phyloP scores from a whole-genome alignment of 2,888 invertebrate genomes.

The Hydraecia micacea region DNA sequence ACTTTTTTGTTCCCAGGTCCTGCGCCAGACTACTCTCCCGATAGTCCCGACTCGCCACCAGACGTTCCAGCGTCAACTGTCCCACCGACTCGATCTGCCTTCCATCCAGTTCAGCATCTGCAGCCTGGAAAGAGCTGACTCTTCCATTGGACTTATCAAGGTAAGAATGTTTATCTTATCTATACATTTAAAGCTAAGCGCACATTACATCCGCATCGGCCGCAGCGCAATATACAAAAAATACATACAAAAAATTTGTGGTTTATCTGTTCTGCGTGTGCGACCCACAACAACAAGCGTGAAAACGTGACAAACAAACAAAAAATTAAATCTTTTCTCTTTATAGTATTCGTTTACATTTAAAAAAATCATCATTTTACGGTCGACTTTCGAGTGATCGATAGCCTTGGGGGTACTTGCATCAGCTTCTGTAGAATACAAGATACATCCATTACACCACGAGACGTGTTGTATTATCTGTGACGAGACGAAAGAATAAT shows the following conservation, averaged over 20 bases:
- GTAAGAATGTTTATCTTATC: slow-evolving; percentile 76
- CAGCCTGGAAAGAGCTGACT: slow-evolving; percentile 92
- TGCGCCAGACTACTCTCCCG: slow-evolving; percentile 95
- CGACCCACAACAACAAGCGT: too few species aligned
- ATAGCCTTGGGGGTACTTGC: neutral
- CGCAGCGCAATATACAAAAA: too few species aligned
- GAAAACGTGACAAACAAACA: too few species aligned
- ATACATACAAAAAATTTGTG: too few species aligned
- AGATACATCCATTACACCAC: neutral
- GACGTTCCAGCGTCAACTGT: slow-evolving; percentile 95
- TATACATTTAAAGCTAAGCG: neutral
- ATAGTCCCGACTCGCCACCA: slow-evolving; percentile 95
- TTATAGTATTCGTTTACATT: too few species aligned
- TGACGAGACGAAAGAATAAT: neutral
- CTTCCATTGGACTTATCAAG: slow-evolving; percentile 93
- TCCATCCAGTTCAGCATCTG: slow-evolving; percentile 95
- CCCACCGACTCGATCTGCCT: slow-evolving; percentile 94
- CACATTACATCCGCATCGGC: too few species aligned
- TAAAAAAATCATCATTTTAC: neutral
- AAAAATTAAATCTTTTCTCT: too few species aligned
- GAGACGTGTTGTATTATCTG: too few species aligned
- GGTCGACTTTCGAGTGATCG: neutral
- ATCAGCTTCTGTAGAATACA: neutral
- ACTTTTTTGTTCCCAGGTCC: slow-evolving; percentile 90
- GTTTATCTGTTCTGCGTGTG: too few species aligned